These are phyloP conservation scores for Drosophila meridionalis DNA, from an alignment of 2,888 invertebrate genomes.

Conservation along the genomic window DNA sequence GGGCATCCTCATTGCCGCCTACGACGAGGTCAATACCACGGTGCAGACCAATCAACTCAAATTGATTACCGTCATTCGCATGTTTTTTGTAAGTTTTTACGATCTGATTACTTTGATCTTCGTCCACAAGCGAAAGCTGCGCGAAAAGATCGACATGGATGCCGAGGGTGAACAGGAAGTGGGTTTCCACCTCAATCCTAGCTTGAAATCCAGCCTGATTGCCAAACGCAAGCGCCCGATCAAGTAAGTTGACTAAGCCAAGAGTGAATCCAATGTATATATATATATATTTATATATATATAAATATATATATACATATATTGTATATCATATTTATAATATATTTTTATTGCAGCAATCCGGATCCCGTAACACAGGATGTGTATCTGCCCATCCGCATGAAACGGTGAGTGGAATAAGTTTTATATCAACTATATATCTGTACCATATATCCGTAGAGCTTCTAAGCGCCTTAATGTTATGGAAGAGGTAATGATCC, in stretches of 20 bases:
- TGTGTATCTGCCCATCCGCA: conserved; percentile 31
- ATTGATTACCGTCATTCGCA: neutral
- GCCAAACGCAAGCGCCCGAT: neutral
- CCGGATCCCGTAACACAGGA: neutral
- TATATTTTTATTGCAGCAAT: conserved; percentile 3
- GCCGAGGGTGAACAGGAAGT: neutral
- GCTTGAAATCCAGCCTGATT: neutral
- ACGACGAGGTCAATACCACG: conserved; percentile 26
- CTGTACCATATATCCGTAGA: conserved; percentile 1
- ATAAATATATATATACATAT: neutral
- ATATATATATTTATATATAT: no score
- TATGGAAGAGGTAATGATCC: conserved; percentile 18
- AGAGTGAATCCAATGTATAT: neutral
- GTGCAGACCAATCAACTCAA: neutral
- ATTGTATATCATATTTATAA: no score
- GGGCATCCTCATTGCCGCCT: conserved; percentile 48
- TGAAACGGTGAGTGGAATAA: conserved; percentile 22
- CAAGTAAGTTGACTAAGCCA: conserved; percentile 12
- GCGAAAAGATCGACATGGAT: conserved; percentile 2
- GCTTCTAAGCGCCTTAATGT: conserved; percentile 4
- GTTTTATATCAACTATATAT: neutral
- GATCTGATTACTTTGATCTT: neutral
- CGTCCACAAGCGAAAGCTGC: neutral
- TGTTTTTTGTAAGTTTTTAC: conserved; percentile 10
- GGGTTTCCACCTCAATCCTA: neutral